Evolutionary conservation across 2,797 vertebrate genomes (phyloP), one percentile per base, ranked within the genome.

Genomic region (Artibeus jamaicensis): DNA sequence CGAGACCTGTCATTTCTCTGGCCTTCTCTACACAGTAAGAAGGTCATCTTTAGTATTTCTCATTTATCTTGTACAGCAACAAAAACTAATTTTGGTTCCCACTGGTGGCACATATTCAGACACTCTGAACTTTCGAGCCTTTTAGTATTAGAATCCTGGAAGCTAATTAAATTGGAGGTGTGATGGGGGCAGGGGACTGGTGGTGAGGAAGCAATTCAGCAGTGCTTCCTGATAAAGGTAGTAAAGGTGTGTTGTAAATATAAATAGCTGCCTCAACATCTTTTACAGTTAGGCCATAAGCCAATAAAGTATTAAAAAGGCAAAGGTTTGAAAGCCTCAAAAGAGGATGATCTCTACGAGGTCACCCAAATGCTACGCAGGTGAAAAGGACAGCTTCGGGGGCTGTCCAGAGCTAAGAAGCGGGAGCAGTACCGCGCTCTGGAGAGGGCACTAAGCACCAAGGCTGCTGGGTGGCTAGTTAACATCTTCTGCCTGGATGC

Each of bases 151-250:
- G 94, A 97, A 93, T 86, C 95, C 77, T 97, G 97, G 97, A 98
- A 98, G 97, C 97, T 98, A 98, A 98, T 97, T 95, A 88, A 95
- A 97, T 97, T 98, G 97, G 97, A 98, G 96, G 87, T 94, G 89
- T 39, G 86, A 91, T 53, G 46, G 67, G 34, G 26, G 39, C 14
- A 2, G 29, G 42, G n/a, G 11, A 55, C 44, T 9, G 78, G 92
- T 53, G 24, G 48, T 65, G 76, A 59, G 76, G 34, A 89, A 91
- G 19, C 85, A 94, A 46, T 16, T 39, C 88, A 95, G 65, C 44
- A 55, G 29, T 88, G 77, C 53, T 85, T 94, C 78, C 32, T 84
- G 93, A 73, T 37, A 10, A 26, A 9, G 89, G 70, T 42, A 53
- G 92, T 50, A 79, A 89, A 82, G 87, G 42, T 55, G 67, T 10